A percentile compares a stretch with the other conserved stretches of the same genome.
Evolutionary conservation across 2,797 vertebrate species (phyloP).

Genomic region (Carcharodon carcharias): DNA sequence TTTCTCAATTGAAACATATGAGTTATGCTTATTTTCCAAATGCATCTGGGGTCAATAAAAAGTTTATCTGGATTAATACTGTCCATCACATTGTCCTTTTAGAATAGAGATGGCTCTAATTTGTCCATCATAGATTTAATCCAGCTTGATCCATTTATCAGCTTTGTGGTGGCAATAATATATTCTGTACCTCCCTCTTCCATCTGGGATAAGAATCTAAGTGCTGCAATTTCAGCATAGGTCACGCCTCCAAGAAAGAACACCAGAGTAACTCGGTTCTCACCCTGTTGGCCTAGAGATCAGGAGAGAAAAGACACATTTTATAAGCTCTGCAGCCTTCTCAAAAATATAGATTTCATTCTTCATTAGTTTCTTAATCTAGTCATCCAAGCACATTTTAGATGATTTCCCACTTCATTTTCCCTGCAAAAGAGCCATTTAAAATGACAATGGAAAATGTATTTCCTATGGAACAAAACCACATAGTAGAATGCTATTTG

Average conservation of each 20-base stretch:
- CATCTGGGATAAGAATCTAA: slow-evolving; percentile 91
- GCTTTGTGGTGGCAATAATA: slow-evolving; percentile 89
- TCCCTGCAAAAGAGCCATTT: background rate
- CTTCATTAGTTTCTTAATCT: background rate
- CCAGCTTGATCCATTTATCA: slow-evolving; percentile 89
- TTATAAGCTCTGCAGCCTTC: background rate
- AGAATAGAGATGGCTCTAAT: slow-evolving; percentile 64
- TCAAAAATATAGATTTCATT: background rate
- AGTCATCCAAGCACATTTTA: background rate
- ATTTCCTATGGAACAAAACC: background rate
- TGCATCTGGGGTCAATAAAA: background rate
- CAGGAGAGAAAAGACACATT: background rate
- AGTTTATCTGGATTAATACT: background rate
- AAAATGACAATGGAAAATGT: background rate
- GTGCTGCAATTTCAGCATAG: slow-evolving; percentile 86
- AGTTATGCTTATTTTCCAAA: background rate
- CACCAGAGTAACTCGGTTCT: slow-evolving; percentile 86
- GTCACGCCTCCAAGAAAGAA: slow-evolving; percentile 95
- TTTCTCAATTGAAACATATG: background rate
- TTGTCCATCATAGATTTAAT: slow-evolving; percentile 89
- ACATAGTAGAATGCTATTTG: too few relatives aligned
- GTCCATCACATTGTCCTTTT: slow-evolving; percentile 37
- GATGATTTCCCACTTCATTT: background rate
- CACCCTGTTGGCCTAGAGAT: slow-evolving; percentile 80
- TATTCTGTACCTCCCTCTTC: slow-evolving; percentile 95